Conservation (phyloP, 2,888 invertebrate species). For the Neoaliturus tenellus region DNA sequence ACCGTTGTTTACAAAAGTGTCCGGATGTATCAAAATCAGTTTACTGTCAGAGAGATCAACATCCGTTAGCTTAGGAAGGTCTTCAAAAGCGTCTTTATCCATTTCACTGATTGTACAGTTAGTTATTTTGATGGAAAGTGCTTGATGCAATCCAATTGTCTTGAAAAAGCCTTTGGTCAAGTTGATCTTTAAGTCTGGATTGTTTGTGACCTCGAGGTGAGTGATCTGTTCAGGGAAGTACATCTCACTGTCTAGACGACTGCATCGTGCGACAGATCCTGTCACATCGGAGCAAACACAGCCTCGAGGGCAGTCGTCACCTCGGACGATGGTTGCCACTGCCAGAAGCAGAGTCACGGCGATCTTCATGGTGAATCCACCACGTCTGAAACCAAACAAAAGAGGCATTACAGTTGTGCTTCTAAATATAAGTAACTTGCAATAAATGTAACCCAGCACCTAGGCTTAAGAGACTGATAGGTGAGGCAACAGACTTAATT, state of each 20-base stretch:
- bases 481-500: no score
- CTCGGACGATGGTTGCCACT: neutral
- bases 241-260: neutral
- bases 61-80: constrained; percentile 79
- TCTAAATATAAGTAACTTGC: no score
- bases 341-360: neutral
- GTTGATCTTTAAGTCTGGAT: constrained; percentile 16
- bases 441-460: no score
- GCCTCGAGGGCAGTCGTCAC: constrained; percentile 5
- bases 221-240: constrained; percentile 38
- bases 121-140: constrained; percentile 81
- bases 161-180: constrained; percentile 79
- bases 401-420: no score
- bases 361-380: neutral
- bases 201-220: constrained; percentile 11
- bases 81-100: constrained; percentile 82
- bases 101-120: constrained; percentile 82
- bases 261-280: neutral
- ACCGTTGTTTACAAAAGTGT: constrained; percentile 81
- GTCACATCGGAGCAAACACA: constrained; percentile 21
- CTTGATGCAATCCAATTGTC: constrained; percentile 79
- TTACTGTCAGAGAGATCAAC: constrained; percentile 83
- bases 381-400: neutral
- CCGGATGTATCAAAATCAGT: constrained; percentile 80
- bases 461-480: no score